Evolutionary conservation across 92 coral and sea anemone genomes (phyloP), one percentile per base, ranked within the genome.

Genomic region (Nematostella vectensis): DNA sequence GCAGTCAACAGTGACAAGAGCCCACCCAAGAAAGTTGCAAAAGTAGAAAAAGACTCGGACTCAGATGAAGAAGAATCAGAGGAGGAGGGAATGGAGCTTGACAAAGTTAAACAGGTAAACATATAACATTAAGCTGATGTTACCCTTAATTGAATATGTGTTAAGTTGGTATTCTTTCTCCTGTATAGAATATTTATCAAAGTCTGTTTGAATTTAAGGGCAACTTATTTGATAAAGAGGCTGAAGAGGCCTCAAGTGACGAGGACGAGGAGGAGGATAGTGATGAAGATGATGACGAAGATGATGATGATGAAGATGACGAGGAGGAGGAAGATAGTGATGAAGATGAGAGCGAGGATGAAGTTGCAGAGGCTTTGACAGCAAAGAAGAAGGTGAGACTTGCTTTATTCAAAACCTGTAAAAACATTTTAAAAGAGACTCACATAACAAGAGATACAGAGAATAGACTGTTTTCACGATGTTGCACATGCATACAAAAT

Each of bases 1-100:
- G 39, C 74, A 51, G 21, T 63, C 0, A 64, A 51, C 25, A 71
- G 78, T 45, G 68, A 74, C n/a, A 71, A 29, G 19, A 74, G 69
- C n/a, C 85, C 85, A 10, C 79, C 85, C 12, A 65, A 30, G 31
- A 78, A 78, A 50, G 27, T 59, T 31, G 79, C 78, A 37, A 48
- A 57, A 26, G 21, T 27, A 21, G 47, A 57, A 3, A 63, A 38
- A 4, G 72, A 66, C 28, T 63, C 40, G 26, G 38, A 52, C 2
- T 37, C 36, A 29, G 77, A 60, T 50, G 77, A 60, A 19, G 68
- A 62, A 8, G 68, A 61, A 26, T 63, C 64, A 16, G 69, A 60
- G 15, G 77, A 70, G 9, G 69, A 50, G 25, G 23, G 61, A 28
- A 55, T 47, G 22, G 31, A n/a, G 33, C 25, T 56, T 56, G n/a